Evolutionary conservation across 2,888 invertebrate genomes (phyloP).

Genomic region (Trachelus stipa): DNA sequence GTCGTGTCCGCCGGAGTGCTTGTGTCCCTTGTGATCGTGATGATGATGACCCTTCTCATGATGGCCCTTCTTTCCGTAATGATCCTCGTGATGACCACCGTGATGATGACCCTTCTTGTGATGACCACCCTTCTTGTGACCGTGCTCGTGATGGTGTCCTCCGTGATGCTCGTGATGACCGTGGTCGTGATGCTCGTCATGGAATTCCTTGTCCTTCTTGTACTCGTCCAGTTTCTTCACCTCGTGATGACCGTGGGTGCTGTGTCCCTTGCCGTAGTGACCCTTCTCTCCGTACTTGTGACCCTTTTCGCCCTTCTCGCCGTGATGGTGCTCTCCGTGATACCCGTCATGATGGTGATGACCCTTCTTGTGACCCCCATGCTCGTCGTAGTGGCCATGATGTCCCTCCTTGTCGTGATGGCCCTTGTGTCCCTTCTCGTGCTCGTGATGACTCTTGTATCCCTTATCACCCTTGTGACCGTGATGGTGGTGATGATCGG

Average conservation of each 20-base stretch:
- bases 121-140: constrained; percentile 81
- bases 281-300: constrained; percentile 74
- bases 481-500: constrained; percentile 72
- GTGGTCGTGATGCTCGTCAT: constrained; percentile 83
- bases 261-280: constrained; percentile 82
- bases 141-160: constrained; percentile 79
- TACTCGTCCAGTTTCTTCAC: constrained; percentile 85
- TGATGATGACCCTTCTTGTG: constrained; percentile 82
- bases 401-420: constrained; percentile 76
- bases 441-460: constrained; percentile 75
- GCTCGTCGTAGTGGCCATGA: constrained; percentile 72
- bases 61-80: constrained; percentile 81
- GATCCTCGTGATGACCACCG: constrained; percentile 78
- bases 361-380: constrained; percentile 71
- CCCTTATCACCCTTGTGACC: constrained; percentile 77
- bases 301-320: constrained; percentile 74
- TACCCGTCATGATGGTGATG: constrained; percentile 74
- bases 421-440: constrained; percentile 74
- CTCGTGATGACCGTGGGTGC: constrained; percentile 84
- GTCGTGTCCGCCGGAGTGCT: constrained; percentile 80
- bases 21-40: constrained; percentile 81
- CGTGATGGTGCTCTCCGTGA: constrained; percentile 72
- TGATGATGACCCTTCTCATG: constrained; percentile 82
- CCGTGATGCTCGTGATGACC: constrained; percentile 84
- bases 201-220: constrained; percentile 85